A percentile compares a stretch with the other conserved stretches of the same genome.
Conservation (phyloP, 2,888 invertebrate species). For the Ashinkailepas kermadecensis region DNA sequence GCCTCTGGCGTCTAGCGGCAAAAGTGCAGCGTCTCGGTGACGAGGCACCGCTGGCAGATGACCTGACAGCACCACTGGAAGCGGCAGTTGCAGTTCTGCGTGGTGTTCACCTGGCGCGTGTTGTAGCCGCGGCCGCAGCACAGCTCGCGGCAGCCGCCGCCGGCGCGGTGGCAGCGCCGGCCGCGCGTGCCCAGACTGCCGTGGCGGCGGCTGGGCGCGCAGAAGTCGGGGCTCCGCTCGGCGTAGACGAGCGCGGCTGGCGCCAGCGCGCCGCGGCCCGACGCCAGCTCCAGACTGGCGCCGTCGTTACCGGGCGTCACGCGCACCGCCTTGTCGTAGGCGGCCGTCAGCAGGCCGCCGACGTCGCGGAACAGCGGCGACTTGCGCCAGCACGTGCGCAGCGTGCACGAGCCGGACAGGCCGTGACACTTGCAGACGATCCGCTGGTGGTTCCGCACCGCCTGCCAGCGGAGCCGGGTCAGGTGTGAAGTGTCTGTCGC, state of each 20-base stretch:
- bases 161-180: neutral
- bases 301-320: neutral
- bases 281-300: neutral
- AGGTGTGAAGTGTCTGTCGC: neutral
- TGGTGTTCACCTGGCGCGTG: slow-evolving; percentile 38
- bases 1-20: neutral
- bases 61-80: slow-evolving; percentile 55
- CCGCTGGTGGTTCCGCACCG: slow-evolving; percentile 51
- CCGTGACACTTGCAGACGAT: slow-evolving; percentile 88
- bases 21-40: neutral
- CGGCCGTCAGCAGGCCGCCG: slow-evolving; percentile 69
- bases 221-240: slow-evolving; percentile 14
- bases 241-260: neutral
- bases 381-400: slow-evolving; percentile 82
- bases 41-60: slow-evolving; percentile 49
- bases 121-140: neutral
- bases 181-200: neutral
- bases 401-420: slow-evolving; percentile 79
- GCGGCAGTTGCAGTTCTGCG: slow-evolving; percentile 49
- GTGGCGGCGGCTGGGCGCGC: slow-evolving; percentile 13
- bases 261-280: neutral
- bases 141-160: neutral
- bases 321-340: slow-evolving; percentile 54
- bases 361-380: slow-evolving; percentile 82
- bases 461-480: slow-evolving; percentile 42